Conservation (phyloP, 53 echinoderm and acorn worm species). For the Apostichopus leukothele region DNA sequence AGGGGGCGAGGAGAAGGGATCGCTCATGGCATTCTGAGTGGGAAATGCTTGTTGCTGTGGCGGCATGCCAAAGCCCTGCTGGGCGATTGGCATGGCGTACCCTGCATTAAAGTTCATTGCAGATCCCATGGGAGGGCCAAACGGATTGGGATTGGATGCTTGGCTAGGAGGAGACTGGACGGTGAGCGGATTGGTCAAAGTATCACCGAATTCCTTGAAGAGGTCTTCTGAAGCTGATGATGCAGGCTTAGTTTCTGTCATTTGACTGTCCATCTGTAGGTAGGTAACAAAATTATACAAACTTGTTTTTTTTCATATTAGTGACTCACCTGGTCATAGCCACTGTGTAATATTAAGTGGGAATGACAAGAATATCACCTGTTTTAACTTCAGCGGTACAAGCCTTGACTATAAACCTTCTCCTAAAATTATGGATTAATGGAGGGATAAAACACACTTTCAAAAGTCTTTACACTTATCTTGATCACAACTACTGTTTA, state of each 20-base stretch:
- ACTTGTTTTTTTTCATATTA: no score
- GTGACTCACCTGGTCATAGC: no score
- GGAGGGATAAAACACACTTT: no score
- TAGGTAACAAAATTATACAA: neutral
- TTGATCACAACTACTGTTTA: no score
- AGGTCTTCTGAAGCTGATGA: constrained; percentile 79
- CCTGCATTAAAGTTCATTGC: constrained; percentile 44
- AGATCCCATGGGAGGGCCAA: constrained; percentile 56
- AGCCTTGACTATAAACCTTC: no score
- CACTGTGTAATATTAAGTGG: no score
- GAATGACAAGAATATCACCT: no score
- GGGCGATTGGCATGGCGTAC: constrained; percentile 18
- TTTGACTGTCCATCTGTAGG: constrained; percentile 8
- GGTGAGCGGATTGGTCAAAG: constrained; percentile 53
- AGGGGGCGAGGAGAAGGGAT: constrained; percentile 31
- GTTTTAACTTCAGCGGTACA: no score
- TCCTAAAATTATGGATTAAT: no score
- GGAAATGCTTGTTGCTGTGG: constrained; percentile 47
- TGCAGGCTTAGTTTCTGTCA: neutral
- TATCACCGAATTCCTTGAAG: constrained; percentile 89
- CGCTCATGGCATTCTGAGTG: constrained; percentile 24
- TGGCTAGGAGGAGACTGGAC: constrained; percentile 49
- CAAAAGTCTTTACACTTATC: no score
- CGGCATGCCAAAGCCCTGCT: constrained; percentile 43
- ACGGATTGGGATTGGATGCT: constrained; percentile 57